Percentiles rank a stretch among this genome's conserved stretches.
Evolutionary conservation across 2,888 invertebrate genomes (phyloP).

Genomic region (Drosophila kambysellisi): DNA sequence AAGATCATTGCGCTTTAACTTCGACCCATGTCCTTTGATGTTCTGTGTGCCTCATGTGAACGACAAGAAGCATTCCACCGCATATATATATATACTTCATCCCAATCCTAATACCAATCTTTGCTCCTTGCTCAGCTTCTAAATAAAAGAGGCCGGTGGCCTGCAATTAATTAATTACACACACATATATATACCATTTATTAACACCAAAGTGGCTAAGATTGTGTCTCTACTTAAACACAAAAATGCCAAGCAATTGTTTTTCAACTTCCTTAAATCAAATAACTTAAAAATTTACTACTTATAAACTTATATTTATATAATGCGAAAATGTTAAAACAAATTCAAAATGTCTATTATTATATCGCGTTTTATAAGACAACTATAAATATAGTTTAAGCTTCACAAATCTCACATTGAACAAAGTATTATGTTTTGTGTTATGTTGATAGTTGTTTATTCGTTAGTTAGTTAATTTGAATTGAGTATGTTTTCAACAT

Average conservation of each 20-base stretch:
- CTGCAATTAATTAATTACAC: constrained; percentile 25
- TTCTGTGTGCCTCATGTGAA: constrained; percentile 42
- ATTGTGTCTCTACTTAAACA: constrained; percentile 29
- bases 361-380: too few species aligned
- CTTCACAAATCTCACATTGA: constrained; percentile 51
- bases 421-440: constrained; percentile 69
- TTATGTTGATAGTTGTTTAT: constrained; percentile 55
- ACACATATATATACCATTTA: constrained; percentile 27
- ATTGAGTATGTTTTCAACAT: constrained; percentile 52
- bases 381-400: constrained; percentile 24
- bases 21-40: constrained; percentile 41
- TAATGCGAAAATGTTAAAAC: constrained; percentile 34
- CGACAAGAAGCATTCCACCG: constrained; percentile 25
- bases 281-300: constrained; percentile 33
- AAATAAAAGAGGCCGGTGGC: constrained; percentile 6
- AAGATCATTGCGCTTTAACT: constrained; percentile 34
- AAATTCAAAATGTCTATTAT: constrained; percentile 44
- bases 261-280: constrained; percentile 41
- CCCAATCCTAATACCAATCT: constrained; percentile 8
- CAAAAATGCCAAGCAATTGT: constrained; percentile 37
- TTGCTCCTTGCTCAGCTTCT: constrained; percentile 43
- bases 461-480: constrained; percentile 35
- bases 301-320: constrained; percentile 31
- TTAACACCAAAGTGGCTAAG: constrained; percentile 26
- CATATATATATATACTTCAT: not conserved